These are phyloP conservation scores for Zaprionus ghesquierei DNA, from an alignment of 1,140 invertebrate genomes.

Conservation along the genomic window DNA sequence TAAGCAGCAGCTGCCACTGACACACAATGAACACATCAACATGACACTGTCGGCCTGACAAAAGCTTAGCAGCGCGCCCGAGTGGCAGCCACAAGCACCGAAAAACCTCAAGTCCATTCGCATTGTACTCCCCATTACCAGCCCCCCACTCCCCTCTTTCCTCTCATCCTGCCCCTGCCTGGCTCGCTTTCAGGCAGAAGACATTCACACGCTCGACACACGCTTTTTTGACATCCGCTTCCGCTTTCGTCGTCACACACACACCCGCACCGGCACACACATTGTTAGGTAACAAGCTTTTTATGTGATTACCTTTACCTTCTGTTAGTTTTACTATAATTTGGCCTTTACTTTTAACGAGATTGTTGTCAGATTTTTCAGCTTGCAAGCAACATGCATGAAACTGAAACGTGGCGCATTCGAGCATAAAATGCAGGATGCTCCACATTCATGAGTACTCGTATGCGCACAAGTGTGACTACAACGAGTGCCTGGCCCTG, in stretches of 20 bases:
- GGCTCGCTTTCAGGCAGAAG: constrained; percentile 2
- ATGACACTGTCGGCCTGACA: constrained; percentile 75
- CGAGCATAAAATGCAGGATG: constrained; percentile 43
- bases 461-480: constrained; percentile 3
- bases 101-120: constrained; percentile 16
- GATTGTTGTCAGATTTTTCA: constrained; percentile 66
- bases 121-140: constrained; percentile 1
- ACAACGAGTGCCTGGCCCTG: neutral
- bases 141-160: neutral
- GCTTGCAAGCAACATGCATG: constrained; percentile 31
- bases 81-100: constrained; percentile 24
- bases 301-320: constrained; percentile 78
- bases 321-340: constrained; percentile 79
- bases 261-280: constrained; percentile 28
- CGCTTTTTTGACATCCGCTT: constrained; percentile 61
- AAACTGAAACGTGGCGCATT: constrained; percentile 47
- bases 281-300: constrained; percentile 78
- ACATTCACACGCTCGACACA: constrained; percentile 65
- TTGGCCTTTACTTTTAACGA: constrained; percentile 79
- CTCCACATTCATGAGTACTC: constrained; percentile 4
- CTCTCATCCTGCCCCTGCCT: constrained; percentile 14
- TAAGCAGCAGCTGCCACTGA: constrained; percentile 70
- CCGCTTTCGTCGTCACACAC: constrained; percentile 42
- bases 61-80: constrained; percentile 59
- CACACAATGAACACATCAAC: constrained; percentile 69